phyloP scores from a whole-genome alignment of 2,797 vertebrate species.

The Epinephelus malabaricus region DNA sequence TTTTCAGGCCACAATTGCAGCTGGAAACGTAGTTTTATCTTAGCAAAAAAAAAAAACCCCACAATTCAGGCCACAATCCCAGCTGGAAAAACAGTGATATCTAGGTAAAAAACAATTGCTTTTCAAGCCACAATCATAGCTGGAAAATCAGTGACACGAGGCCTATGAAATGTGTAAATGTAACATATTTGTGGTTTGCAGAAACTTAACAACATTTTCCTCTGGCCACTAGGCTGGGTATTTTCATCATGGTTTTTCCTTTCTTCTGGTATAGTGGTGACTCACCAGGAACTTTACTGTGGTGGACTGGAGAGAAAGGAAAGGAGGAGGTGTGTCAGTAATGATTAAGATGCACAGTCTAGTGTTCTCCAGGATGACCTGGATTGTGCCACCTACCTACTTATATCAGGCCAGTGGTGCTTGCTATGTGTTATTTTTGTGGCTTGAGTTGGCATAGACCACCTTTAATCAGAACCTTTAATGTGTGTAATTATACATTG shows the following conservation, averaged over 20 bases:
- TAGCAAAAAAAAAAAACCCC: no score
- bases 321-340: not conserved
- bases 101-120: no score
- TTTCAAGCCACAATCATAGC: no score
- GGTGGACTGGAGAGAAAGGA: slow-evolving; percentile 10
- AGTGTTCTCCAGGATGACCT: slow-evolving; percentile 4
- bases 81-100: no score
- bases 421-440: not conserved
- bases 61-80: no score
- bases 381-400: slow-evolving; percentile 4
- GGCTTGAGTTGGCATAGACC: not conserved
- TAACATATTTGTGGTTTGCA: no score
- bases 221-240: no score
- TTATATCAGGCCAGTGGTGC: not conserved
- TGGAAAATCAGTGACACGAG: no score
- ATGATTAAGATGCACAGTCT: not conserved
- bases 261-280: slow-evolving; percentile 1
- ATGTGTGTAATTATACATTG: not conserved
- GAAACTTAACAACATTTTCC: no score
- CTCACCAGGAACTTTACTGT: slow-evolving; percentile 7
- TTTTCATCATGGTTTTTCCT: not conserved
- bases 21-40: no score
- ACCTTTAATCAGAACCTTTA: not conserved
- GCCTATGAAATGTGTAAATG: no score
- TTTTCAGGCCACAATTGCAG: no score